These are phyloP conservation scores for Drosophila setosimentum DNA, from an alignment of 2,888 invertebrate species.

Conservation along the genomic window DNA sequence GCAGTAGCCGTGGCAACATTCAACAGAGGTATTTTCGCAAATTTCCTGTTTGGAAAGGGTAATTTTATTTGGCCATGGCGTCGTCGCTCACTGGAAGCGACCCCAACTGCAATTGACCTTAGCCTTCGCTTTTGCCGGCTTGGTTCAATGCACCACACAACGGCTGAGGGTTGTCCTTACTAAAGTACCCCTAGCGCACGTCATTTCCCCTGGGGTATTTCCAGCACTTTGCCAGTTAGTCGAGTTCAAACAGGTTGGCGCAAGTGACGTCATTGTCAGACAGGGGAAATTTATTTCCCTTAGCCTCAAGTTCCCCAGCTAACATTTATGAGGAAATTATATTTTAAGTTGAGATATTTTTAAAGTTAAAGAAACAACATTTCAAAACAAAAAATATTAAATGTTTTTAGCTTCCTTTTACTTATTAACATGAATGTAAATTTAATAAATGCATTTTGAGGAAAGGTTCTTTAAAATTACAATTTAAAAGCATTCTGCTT, in stretches of 20 bases:
- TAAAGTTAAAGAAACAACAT: not conserved
- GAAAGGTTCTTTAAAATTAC: not conserved
- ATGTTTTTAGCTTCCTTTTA: no score
- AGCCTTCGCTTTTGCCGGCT: constrained; percentile 78
- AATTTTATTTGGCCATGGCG: constrained; percentile 24
- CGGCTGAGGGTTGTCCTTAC: constrained; percentile 40
- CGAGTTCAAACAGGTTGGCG: constrained; percentile 67
- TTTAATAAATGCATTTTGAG: no score
- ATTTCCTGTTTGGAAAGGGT: constrained; percentile 48
- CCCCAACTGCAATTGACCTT: constrained; percentile 75
- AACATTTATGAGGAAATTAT: not conserved
- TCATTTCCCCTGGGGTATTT: constrained; percentile 36
- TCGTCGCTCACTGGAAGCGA: constrained; percentile 64
- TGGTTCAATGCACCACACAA: constrained; percentile 67
- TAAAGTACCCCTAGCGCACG: constrained; percentile 29
- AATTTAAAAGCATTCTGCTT: not conserved
- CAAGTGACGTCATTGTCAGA: constrained; percentile 60
- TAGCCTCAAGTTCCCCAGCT: not conserved
- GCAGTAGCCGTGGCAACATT: constrained; percentile 23
- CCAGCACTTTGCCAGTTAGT: not conserved
- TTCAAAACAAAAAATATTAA: not conserved
- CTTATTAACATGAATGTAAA: no score
- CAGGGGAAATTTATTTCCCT: constrained; percentile 32
- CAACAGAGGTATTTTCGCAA: constrained; percentile 44
- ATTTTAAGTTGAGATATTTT: not conserved